Conservation (phyloP, 2,797 vertebrate species). For the Malurus splendens region DNA sequence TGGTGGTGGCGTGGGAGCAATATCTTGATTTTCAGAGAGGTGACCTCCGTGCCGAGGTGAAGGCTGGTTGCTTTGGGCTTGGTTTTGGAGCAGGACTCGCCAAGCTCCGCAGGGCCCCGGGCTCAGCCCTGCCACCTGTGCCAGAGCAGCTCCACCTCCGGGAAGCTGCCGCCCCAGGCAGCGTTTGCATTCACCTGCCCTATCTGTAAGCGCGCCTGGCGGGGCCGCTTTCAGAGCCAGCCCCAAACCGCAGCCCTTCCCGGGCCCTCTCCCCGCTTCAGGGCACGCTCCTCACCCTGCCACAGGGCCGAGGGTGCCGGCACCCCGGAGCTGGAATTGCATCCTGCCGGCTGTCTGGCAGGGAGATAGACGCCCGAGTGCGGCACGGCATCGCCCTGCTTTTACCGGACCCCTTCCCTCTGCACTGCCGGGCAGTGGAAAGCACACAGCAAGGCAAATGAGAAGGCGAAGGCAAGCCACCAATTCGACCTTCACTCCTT, state of each 20-base stretch:
- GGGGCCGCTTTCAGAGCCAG: background rate
- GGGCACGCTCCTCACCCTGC: background rate
- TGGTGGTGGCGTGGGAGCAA: no score
- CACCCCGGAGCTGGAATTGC: background rate
- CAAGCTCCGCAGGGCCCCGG: conserved; percentile 33
- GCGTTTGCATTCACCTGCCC: conserved; percentile 44
- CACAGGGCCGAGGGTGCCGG: background rate
- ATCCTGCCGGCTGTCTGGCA: background rate
- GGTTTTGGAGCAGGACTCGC: background rate
- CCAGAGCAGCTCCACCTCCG: conserved; percentile 75
- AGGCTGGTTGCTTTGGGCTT: background rate
- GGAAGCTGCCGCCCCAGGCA: conserved; percentile 65
- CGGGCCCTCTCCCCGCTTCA: background rate
- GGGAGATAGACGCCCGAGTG: background rate
- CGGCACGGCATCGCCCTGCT: rapidly evolving
- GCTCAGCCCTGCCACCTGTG: conserved; percentile 72
- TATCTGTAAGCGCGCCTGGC: conserved; percentile 13
- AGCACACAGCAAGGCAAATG: background rate
- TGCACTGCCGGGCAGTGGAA: background rate
- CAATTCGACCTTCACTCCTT: background rate
- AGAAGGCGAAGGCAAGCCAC: background rate
- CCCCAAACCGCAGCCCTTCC: background rate
- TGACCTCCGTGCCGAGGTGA: background rate
- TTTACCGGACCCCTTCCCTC: rapidly evolving
- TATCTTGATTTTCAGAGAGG: background rate